Evolutionary conservation across 1,140 invertebrate genomes (phyloP).

Genomic region (Diorhabda carinulata): DNA sequence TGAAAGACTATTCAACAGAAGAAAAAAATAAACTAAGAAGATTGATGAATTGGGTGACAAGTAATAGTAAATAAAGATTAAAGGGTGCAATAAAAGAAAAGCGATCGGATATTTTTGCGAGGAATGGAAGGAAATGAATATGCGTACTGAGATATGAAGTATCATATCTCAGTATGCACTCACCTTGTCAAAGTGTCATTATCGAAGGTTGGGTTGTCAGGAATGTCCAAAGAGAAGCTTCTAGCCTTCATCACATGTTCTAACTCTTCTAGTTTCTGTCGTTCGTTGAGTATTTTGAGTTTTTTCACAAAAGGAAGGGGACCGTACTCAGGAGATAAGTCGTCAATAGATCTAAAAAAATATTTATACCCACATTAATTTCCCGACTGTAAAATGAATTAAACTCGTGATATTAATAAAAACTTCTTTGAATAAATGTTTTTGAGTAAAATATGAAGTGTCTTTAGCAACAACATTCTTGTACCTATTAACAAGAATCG

Average conservation of each 20-base stretch:
- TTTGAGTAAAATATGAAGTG: too few relatives aligned
- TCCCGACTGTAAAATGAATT: not conserved
- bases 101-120: too few relatives aligned
- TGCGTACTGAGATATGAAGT: not conserved
- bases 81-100: too few relatives aligned
- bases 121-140: not conserved
- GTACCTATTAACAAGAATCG: too few relatives aligned
- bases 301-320: slow-evolving; percentile 85
- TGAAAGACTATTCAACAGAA: too few relatives aligned
- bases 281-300: slow-evolving; percentile 80
- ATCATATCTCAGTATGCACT: slow-evolving; percentile 17
- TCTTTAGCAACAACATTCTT: too few relatives aligned
- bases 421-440: not conserved
- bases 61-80: too few relatives aligned
- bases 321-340: slow-evolving; percentile 82
- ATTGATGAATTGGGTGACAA: too few relatives aligned
- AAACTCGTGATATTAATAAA: not conserved
- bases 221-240: slow-evolving; percentile 76
- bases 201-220: slow-evolving; percentile 55
- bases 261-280: slow-evolving; percentile 78
- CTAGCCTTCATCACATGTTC: slow-evolving; percentile 67
- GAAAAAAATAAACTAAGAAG: too few relatives aligned
- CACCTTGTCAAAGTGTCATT: slow-evolving; percentile 47
- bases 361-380: not conserved
- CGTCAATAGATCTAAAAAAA: slow-evolving; percentile 63